These are phyloP conservation scores for Pardalotus punctatus DNA, from an alignment of 2,113 vertebrate species.

Conservation along the genomic window DNA sequence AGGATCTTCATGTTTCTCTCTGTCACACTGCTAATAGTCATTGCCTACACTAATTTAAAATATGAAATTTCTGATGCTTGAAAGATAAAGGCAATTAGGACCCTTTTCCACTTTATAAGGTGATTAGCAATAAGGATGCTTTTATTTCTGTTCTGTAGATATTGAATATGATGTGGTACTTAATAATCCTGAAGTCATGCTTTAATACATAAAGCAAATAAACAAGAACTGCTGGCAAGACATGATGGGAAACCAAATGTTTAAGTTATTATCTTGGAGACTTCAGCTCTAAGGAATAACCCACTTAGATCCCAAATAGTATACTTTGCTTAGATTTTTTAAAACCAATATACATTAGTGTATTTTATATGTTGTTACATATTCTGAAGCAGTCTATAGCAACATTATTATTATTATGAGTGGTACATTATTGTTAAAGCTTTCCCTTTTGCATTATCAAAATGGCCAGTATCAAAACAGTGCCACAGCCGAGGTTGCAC, in stretches of 20 bases:
- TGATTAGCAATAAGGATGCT: background rate
- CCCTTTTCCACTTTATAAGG: background rate
- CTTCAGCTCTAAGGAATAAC: background rate
- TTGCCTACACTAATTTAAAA: background rate
- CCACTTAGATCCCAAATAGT: background rate
- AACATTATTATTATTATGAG: background rate
- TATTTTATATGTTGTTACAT: background rate
- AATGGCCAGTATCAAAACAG: background rate
- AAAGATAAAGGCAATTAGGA: background rate
- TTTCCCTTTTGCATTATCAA: background rate
- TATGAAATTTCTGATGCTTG: background rate
- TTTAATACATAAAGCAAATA: background rate
- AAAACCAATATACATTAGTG: background rate
- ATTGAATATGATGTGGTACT: background rate
- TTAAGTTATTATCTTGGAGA: background rate
- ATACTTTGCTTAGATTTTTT: background rate
- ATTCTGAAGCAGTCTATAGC: background rate
- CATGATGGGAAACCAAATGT: background rate
- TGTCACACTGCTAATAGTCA: background rate
- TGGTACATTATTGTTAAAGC: background rate
- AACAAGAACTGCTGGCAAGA: background rate
- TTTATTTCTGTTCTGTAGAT: background rate
- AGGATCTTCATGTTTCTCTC: background rate
- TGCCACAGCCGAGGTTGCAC: background rate
- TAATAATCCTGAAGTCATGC: background rate